Conservation (phyloP, 64 coral and sea anemone species). For the Stylophora pistillata region DNA sequence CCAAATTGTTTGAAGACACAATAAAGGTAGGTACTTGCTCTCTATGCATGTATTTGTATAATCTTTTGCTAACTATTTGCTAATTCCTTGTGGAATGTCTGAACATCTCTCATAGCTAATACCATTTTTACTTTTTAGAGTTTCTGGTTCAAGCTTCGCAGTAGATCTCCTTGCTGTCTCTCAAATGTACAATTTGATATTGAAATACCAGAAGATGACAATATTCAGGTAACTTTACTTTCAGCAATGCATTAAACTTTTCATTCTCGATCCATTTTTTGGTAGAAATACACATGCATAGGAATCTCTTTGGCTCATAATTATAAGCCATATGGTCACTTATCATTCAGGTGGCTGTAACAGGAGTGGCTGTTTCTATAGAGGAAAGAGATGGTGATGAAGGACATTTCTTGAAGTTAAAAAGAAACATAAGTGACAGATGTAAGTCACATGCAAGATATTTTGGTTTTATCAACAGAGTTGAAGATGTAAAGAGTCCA, state of each 20-base stretch:
- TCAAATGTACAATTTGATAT: slow-evolving; percentile 93
- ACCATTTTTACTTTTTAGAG: slow-evolving; percentile 50
- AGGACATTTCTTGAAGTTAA: slow-evolving; percentile 2
- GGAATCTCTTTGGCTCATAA: neutral
- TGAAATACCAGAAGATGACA: slow-evolving; percentile 96
- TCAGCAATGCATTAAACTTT: no score
- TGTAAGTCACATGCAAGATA: slow-evolving; percentile 2
- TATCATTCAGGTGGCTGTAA: slow-evolving; percentile 63
- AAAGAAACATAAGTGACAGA: slow-evolving; percentile 24
- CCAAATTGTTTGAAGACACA: slow-evolving; percentile 93
- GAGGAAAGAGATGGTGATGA: slow-evolving; percentile 31
- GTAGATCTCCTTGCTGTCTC: slow-evolving; percentile 81
- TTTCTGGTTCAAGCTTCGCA: slow-evolving; percentile 97
- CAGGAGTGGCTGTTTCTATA: slow-evolving; percentile 70
- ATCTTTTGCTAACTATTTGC: neutral
- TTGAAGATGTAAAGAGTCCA: no score
- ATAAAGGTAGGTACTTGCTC: slow-evolving; percentile 57
- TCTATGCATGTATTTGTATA: neutral
- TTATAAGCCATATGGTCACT: neutral
- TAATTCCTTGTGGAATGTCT: neutral
- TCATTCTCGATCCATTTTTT: no score
- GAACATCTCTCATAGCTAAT: neutral
- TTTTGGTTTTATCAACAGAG: no score
- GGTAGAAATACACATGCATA: no score
- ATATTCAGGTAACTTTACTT: slow-evolving; percentile 75